These are phyloP conservation scores for Centropus bengalensis DNA, from an alignment of 2,113 vertebrate species.

Conservation along the genomic window DNA sequence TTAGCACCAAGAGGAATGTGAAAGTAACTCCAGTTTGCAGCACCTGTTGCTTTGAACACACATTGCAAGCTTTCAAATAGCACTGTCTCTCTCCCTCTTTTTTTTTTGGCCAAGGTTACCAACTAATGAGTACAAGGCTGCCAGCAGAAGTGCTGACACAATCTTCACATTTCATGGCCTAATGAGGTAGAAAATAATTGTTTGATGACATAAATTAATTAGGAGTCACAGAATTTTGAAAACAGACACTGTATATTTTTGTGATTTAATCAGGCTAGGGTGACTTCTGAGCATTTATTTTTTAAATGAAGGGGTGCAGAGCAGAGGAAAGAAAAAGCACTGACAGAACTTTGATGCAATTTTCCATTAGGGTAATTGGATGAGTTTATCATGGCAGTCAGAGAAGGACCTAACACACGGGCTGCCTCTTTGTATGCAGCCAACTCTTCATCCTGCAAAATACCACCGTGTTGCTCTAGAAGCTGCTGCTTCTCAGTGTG, in stretches of 20 bases:
- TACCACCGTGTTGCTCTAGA: accelerated
- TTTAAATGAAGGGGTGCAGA: background rate
- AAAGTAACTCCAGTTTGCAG: slow-evolving; percentile 9
- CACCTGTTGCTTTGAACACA: slow-evolving; percentile 21
- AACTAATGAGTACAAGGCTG: slow-evolving; percentile 6
- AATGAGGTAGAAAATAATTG: slow-evolving; percentile 71
- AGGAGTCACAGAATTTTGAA: slow-evolving; percentile 41
- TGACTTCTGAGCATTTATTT: slow-evolving; percentile 44
- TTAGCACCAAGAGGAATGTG: background rate
- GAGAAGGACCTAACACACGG: background rate
- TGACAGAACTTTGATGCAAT: background rate
- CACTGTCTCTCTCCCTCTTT: background rate
- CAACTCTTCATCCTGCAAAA: background rate
- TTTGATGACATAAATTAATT: slow-evolving; percentile 69
- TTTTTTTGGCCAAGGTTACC: slow-evolving; percentile 42
- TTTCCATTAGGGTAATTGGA: slow-evolving; percentile 39
- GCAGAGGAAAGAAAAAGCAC: background rate
- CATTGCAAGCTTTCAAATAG: background rate
- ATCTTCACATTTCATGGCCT: slow-evolving; percentile 34
- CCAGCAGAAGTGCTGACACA: slow-evolving; percentile 54
- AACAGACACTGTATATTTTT: slow-evolving; percentile 34
- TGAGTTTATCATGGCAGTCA: background rate
- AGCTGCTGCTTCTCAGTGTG: background rate
- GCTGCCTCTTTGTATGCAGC: background rate
- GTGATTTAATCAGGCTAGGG: slow-evolving; percentile 28